Base-by-base conservation (phyloP, 30 jellyfish, hydroid and myxozoan species). In the Aurelia sp. region DNA sequence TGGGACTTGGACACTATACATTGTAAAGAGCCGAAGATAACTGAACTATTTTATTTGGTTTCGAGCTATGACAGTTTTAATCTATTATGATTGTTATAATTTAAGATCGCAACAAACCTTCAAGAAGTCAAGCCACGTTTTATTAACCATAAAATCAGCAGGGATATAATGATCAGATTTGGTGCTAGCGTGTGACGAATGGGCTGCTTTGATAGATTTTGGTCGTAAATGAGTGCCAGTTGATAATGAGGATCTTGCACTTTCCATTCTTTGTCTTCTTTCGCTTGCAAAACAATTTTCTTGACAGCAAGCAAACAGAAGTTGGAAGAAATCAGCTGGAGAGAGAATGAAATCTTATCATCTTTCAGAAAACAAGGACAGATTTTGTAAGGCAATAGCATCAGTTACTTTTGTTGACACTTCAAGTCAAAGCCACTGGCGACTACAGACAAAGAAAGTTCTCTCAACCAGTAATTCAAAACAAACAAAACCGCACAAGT, bases 71-170 rank as follows among this genome's bases (percentile, higher is more conserved):
- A 27, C 1, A 27, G 33, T 0, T 27, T 27, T 2, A 27, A 27
- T 0, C 2, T 27, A 27, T 27, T 27, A 27, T 27, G 2, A 27
- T 2, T 2, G 1, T 27, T 27, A 27, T 27, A 27, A 27, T 27
- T 27, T 27, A 27, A 27, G 33, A 27, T 27, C 33, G 33, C 33
- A 38, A 38, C 50, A 38, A 4, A 95, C 99, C 98, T 95, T 95
- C n/a, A 91, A 53, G 78, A 95, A 95, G 58, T 95, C 99, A 21
- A 95, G 90, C 99, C 99, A 95, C 1, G 99, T 95, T 60, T 90
- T 90, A 67, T 95, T 95, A 55, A 72, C 83, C 97, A 90, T 95
- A 78, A 95, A 95, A 85, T 95, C 99, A 13, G 97, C 88, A 11
- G 99, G 97, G 0, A 86, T 62, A 63, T 95, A 95, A n/a, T 79